These are phyloP conservation scores for Drosophila mimetica DNA, from an alignment of 2,888 invertebrate genomes.

Conservation along the genomic window DNA sequence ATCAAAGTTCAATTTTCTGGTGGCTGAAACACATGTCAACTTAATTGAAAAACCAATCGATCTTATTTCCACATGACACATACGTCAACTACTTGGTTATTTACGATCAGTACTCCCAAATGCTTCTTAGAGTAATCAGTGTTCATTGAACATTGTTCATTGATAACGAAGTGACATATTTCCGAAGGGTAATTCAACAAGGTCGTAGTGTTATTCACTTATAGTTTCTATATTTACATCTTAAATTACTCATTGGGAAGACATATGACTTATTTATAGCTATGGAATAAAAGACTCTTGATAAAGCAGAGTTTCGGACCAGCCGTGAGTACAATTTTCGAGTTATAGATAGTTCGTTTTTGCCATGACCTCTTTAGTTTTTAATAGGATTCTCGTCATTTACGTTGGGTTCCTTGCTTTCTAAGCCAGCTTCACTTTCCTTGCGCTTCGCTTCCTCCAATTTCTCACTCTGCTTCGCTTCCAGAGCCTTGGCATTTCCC, in stretches of 20 bases:
- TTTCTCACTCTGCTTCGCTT: constrained; percentile 8
- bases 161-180: constrained; percentile 7
- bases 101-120: constrained; percentile 23
- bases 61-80: constrained; percentile 14
- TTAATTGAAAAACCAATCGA: constrained; percentile 31
- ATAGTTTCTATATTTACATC: constrained; percentile 15
- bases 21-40: constrained; percentile 24
- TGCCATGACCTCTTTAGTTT: neutral
- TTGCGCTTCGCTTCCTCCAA: constrained; percentile 9
- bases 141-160: constrained; percentile 6
- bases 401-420: neutral
- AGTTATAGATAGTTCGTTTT: neutral
- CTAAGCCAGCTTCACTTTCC: constrained; percentile 7
- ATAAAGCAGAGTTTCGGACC: constrained; percentile 22
- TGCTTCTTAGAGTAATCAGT: constrained; percentile 14
- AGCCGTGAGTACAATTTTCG: constrained; percentile 19
- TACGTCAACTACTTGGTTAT: constrained; percentile 26
- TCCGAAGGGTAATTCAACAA: constrained; percentile 8
- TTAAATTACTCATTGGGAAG: constrained; percentile 20
- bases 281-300: constrained; percentile 11
- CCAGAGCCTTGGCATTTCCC: constrained; percentile 35
- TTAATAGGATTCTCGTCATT: neutral
- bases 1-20: constrained; percentile 3
- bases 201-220: neutral
- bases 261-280: constrained; percentile 10